Evolutionary conservation across 2,888 invertebrate species (phyloP), one percentile per base, ranked within the genome.

Genomic region (Nomada goodeniana): DNA sequence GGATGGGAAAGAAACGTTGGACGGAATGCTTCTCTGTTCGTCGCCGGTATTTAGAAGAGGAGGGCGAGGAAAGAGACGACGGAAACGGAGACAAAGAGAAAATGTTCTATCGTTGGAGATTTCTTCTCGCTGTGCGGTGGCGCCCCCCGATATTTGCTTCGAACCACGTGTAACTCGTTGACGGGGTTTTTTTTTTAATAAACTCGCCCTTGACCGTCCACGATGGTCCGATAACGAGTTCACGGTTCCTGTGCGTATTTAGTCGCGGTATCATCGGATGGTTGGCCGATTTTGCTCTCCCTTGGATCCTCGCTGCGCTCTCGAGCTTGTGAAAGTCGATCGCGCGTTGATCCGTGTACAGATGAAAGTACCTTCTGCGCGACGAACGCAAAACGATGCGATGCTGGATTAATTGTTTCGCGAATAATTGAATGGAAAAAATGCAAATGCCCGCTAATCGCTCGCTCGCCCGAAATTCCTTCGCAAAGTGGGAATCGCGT

Each of bases 91-190:
- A 87, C 80, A 72, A 86, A 81, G 86, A 81, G 84, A 55, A 84
- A 76, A 67, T 63, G 63, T 76, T 76, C 50, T 59, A 13, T 23
- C 9, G 68, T 53, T 10, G 68, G 53, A 36, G 26, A 29, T 53
- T 84, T 89, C 85, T 83, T 81, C 83, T 76, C 84, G 67, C 92
- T 86, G 91, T 88, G 72, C 87, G 67, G 92, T 92, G 92, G 92
- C 92, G 92, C 92, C 92, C 91, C 90, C 91, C 71, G 83, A 52
- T 79, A 61, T 76, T 65, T 57, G 10, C 47, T 47, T 59, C 72
- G 65, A 77, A 86, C 64, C 78, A 57, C 65, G 44, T 55, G 74
- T 71, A 63, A 68, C 77, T 55, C 67, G 73, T 3, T 44, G 57
- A 50, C 71, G n/a, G 23, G n/a, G 23, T 44, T 57, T 52, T 77